Evolutionary conservation across 53 echinoderm and acorn worm genomes (phyloP).

Genomic region (Antedon mediterranea): DNA sequence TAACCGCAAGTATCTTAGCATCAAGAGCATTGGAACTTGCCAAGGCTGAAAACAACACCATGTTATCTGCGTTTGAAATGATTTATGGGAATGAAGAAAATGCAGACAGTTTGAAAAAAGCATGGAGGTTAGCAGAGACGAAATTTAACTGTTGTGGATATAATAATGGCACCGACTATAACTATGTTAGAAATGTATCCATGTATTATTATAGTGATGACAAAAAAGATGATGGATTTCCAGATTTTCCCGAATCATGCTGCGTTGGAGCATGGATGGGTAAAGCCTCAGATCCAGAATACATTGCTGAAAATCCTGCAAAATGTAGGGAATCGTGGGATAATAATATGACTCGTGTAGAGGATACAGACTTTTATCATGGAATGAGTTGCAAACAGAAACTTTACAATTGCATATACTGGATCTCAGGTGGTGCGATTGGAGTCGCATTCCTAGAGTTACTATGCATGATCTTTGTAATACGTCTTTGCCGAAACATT

Average conservation of each 20-base stretch:
- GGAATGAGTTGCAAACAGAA: constrained; percentile 19
- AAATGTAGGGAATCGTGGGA: background rate
- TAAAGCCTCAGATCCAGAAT: background rate
- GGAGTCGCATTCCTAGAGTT: constrained; percentile 77
- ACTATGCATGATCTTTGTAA: constrained; percentile 37
- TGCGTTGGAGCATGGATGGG: no score
- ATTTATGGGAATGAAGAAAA: constrained; percentile 13
- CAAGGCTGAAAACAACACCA: background rate
- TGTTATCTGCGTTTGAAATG: background rate
- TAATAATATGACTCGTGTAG: background rate
- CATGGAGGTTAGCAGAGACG: constrained; percentile 16
- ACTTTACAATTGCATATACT: constrained; percentile 41
- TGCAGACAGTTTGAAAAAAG: constrained; percentile 2
- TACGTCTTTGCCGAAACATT: constrained; percentile 39
- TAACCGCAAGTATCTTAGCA: constrained; percentile 40
- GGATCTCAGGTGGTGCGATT: constrained; percentile 66
- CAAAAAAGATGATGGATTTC: background rate
- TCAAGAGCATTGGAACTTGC: constrained; percentile 25
- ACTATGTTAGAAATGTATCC: background rate
- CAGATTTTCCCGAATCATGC: background rate
- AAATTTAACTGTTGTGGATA: constrained; percentile 56
- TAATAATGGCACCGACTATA: constrained; percentile 18
- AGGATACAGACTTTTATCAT: background rate
- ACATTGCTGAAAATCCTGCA: background rate
- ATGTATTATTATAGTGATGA: constrained; percentile 5